phyloP scores from a whole-genome alignment of 92 coral and sea anemone genomes.

The Palythoa heliodiscus region DNA sequence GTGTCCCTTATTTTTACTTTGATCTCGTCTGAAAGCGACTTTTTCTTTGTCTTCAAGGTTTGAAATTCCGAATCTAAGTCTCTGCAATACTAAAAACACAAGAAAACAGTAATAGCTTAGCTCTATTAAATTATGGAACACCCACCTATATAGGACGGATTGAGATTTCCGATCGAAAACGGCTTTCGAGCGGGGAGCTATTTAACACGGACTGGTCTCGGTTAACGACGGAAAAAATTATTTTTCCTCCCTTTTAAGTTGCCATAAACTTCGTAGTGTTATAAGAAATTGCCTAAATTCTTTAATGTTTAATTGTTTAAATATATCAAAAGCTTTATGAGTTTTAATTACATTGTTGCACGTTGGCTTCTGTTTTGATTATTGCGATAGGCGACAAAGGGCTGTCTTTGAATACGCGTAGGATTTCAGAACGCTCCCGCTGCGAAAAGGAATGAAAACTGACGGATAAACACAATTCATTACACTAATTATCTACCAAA shows the following conservation, averaged over 20 bases:
- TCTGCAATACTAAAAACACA: too few relatives aligned
- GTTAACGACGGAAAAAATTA: background rate
- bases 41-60: too few relatives aligned
- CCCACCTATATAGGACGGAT: too few relatives aligned
- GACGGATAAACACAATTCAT: background rate
- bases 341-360: constrained; percentile 10
- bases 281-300: constrained; percentile 11
- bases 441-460: constrained; percentile 18
- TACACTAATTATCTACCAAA: constrained; percentile 29
- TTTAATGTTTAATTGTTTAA: constrained; percentile 29
- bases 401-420: background rate
- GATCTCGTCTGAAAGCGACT: too few relatives aligned
- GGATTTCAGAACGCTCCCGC: background rate
- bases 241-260: constrained; percentile 13
- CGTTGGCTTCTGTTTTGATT: constrained; percentile 8
- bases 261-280: constrained; percentile 6
- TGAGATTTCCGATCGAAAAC: too few relatives aligned
- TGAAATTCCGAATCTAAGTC: too few relatives aligned
- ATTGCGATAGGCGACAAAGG: constrained; percentile 1
- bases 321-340: constrained; percentile 21
- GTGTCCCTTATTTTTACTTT: too few relatives aligned
- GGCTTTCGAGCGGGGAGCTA: background rate
- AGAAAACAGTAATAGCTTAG: too few relatives aligned
- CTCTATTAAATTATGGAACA: too few relatives aligned
- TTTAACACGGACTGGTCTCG: background rate